Evolutionary conservation across 2,113 vertebrate species (phyloP).

Genomic region (Ctenomys sociabilis): DNA sequence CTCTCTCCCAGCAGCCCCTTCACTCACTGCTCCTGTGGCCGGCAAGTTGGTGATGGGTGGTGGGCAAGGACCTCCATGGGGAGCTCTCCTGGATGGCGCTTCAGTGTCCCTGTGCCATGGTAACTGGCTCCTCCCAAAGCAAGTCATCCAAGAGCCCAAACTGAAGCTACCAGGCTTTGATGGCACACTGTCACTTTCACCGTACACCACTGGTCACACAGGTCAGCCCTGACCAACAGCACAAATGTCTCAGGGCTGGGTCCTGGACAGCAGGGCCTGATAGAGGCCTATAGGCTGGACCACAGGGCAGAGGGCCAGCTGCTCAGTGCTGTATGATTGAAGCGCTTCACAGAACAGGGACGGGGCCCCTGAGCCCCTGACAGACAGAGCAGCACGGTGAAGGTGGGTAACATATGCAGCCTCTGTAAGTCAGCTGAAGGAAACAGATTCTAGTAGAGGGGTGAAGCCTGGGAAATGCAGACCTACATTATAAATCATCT

Average conservation of each 20-base stretch:
- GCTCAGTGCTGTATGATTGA: neutral
- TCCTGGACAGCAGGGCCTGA: neutral
- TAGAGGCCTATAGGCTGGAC: neutral
- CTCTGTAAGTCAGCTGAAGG: neutral
- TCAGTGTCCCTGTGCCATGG: neutral
- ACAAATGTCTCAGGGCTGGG: neutral
- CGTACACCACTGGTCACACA: no score
- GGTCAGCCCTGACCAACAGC: neutral
- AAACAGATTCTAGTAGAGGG: neutral
- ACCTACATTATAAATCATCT: neutral
- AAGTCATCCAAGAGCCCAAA: neutral
- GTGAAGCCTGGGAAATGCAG: neutral
- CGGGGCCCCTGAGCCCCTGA: neutral
- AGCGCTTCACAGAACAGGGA: neutral
- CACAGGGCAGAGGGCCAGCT: neutral
- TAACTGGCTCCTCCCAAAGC: neutral
- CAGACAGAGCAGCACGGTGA: neutral
- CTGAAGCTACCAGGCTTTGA: neutral
- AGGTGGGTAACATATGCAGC: accelerated
- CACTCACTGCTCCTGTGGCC: neutral
- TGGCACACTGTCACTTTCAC: neutral
- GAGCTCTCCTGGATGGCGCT: neutral
- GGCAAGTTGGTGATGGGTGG: neutral
- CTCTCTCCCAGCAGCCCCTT: neutral
- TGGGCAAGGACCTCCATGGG: neutral